These are phyloP conservation scores for Plusia festucae DNA, from an alignment of 2,888 invertebrate species.

Conservation along the genomic window DNA sequence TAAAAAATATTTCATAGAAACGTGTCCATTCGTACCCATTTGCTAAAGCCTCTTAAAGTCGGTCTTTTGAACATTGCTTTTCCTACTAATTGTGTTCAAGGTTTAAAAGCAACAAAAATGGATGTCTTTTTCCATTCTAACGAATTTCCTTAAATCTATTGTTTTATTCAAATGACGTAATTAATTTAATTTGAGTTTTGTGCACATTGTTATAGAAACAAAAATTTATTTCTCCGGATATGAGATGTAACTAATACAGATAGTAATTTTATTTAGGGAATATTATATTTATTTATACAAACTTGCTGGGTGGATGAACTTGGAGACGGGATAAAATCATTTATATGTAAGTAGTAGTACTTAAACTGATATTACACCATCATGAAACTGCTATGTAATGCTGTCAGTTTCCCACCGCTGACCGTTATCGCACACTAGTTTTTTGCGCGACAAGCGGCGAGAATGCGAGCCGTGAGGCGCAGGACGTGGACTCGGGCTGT, in stretches of 20 bases:
- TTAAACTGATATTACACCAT: too few species aligned
- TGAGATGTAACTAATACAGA: too few species aligned
- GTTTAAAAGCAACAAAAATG: neutral
- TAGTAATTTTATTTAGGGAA: too few species aligned
- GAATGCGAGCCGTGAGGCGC: slow-evolving; percentile 42
- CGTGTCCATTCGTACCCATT: neutral
- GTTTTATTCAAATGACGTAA: neutral
- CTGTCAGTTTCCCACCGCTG: slow-evolving; percentile 7
- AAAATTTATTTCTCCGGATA: neutral
- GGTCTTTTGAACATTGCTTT: slow-evolving; percentile 2
- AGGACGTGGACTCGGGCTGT: slow-evolving; percentile 55
- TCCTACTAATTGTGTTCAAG: neutral
- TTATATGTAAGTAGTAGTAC: too few species aligned
- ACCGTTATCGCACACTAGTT: slow-evolving; percentile 36
- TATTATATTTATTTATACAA: too few species aligned
- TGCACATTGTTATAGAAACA: neutral
- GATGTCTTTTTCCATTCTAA: neutral
- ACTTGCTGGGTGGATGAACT: too few species aligned
- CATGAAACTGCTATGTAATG: neutral
- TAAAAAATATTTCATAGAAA: neutral
- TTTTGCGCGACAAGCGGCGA: slow-evolving; percentile 48
- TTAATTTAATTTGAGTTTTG: neutral
- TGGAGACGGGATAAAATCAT: neutral
- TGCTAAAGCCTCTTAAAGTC: neutral
- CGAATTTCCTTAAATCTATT: slow-evolving; percentile 2